These are phyloP conservation scores for Meloidogyne chitwoodi DNA, from an alignment of 1,140 invertebrate species.

Conservation along the genomic window DNA sequence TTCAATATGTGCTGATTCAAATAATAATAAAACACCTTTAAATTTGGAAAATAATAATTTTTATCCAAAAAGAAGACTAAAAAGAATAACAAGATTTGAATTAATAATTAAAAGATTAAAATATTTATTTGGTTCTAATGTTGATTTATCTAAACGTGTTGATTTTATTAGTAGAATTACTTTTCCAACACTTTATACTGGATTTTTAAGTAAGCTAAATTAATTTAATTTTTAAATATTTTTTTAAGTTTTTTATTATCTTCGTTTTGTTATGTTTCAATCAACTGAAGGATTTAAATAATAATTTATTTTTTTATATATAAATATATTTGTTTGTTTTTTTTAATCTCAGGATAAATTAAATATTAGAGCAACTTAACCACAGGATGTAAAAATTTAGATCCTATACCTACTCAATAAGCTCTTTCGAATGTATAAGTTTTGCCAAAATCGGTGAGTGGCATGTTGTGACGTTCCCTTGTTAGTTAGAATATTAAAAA, in stretches of 20 bases:
- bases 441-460: too few species aligned
- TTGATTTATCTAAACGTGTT: conserved; percentile 50
- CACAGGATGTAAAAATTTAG: too few species aligned
- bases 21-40: conserved; percentile 5
- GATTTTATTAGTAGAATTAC: conserved; percentile 32
- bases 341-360: too few species aligned
- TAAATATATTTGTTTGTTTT: too few species aligned
- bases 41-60: conserved; percentile 26
- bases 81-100: conserved; percentile 16
- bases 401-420: too few species aligned
- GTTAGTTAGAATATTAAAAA: too few species aligned
- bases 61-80: conserved; percentile 18
- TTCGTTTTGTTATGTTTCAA: conserved; percentile 19
- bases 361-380: too few species aligned
- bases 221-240: background rate
- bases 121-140: conserved; percentile 35
- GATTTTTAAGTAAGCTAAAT: conserved; percentile 2
- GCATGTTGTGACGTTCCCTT: too few species aligned
- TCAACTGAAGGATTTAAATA: background rate
- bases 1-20: conserved; percentile 23
- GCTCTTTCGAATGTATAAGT: too few species aligned
- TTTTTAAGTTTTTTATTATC: conserved; percentile 18
- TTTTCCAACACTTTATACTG: conserved; percentile 13
- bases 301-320: background rate
- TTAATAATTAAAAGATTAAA: conserved; percentile 15